Evolutionary conservation across 1,140 invertebrate genomes (phyloP).

Genomic region (Brachionus plicatilis): DNA sequence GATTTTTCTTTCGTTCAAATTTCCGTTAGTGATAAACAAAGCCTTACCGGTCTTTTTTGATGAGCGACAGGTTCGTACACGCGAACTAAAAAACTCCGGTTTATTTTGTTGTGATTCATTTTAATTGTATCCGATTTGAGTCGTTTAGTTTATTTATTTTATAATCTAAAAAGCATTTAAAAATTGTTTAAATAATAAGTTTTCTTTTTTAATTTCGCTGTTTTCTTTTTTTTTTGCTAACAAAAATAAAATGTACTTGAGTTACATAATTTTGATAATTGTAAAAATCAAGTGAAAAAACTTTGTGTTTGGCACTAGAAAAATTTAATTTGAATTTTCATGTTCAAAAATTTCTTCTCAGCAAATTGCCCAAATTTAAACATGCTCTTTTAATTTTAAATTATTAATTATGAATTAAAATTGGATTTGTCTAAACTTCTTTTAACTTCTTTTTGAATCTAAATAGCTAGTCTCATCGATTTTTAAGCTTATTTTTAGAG

Average conservation of each 20-base stretch:
- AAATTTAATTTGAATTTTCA: background rate
- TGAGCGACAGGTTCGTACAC: background rate
- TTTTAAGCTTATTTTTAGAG: too few species aligned
- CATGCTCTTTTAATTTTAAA: background rate
- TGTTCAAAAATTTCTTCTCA: background rate
- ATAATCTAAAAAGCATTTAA: background rate
- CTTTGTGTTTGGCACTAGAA: background rate
- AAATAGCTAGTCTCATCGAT: too few species aligned
- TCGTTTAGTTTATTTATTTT: background rate
- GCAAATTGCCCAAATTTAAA: background rate
- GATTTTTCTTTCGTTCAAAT: background rate
- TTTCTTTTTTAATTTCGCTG: background rate
- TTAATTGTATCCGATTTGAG: background rate
- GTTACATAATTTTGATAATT: background rate
- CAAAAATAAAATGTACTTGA: background rate
- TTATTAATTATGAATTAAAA: background rate
- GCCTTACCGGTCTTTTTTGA: background rate
- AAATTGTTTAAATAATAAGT: background rate
- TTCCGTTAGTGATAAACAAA: background rate
- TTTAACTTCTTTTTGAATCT: too few species aligned
- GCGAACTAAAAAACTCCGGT: background rate
- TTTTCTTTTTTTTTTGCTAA: background rate
- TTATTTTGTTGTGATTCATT: background rate
- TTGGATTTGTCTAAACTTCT: too few species aligned
- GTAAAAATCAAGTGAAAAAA: background rate